Evolutionary conservation across 2,797 vertebrate species (phyloP), one percentile per base, ranked within the genome.

Genomic region (Passerculus sandwichensis): DNA sequence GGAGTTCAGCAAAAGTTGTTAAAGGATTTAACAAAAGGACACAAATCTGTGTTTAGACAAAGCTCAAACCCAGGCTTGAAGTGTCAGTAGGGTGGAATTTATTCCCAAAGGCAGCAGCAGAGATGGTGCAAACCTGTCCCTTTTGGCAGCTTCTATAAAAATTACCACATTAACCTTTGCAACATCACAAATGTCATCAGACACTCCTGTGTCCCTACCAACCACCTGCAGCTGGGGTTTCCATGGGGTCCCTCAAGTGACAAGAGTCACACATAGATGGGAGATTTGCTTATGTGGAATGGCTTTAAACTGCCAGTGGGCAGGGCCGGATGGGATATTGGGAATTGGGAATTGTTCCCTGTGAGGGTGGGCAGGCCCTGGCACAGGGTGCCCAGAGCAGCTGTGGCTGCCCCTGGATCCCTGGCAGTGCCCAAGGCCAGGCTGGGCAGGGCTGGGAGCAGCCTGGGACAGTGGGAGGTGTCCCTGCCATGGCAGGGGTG

Each of bases 241-340:
- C 38, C 15, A 3, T 20, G 11, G 65, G 5, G 18, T n/a, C 18
- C 20, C 32, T 60, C 54, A 18, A 29, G 19, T 3, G 25, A 25
- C 23, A 29, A 22, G 51, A 76, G 40, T 53, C 29, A 74, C 38
- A 42, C 32, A 38, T 1, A 23, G 22, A 21, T 65, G 53, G 74
- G 42, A 66, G 10, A 8, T 17, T 38, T 1, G 27, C 19, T 59
- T 13, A 0, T 2, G 5, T 26, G n/a, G 59, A 71, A 26, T 45
- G 45, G 25, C 17, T 57, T 13, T 21, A 1, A 2, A 11, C 2
- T 65, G 44, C 1, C 51, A 44, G 32, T 45, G 38, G 0, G 20
- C 6, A 57, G 23, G 22, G 1, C 0, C 44, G 1, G 64, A 2
- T 45, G 50, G 57, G 44, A 71, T 2, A 3, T 19, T 45, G 36